Base-by-base conservation (phyloP, 2,888 invertebrate genomes). In the Cartodere bifasciata region DNA sequence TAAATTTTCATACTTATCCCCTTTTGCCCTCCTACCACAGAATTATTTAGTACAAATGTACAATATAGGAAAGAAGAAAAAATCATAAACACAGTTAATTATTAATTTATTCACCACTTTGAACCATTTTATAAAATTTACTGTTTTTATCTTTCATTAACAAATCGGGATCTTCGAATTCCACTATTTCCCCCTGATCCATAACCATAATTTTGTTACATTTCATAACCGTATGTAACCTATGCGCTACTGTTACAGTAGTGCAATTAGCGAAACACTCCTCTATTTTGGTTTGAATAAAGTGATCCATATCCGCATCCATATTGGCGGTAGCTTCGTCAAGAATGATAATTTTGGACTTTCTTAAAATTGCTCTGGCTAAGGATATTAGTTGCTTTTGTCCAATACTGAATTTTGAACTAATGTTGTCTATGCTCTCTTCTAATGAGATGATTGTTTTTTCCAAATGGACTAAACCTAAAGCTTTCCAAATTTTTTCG, bases 121-220 rank as follows among this genome's bases (percentile, higher is more conserved):
- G 67, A 2, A 82, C 75, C 46, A 84, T 59, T 4, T 67, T 56
- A 40, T 71, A 71, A 48, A 84, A 72, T 29, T 69, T 64, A 2
- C 79, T 74, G 2, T 60, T 62, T 41, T 63, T 56, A 45, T 70
- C 65, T 15, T 69, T 62, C 27, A 83, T 50, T 28, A 84, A 53
- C 41, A 68, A 63, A 48, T 70, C 71, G 0, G 92, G 87, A 45
- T 77, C 74, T 4, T 79, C 86, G 22, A 78, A 72, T 55, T 92
- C 90, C 2, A 72, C 70, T 51, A 78, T 67, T 26, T 38, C 72
- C 0, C 88, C 88, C 12, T 75, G 75, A 49, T 85, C 80, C 68
- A 88, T 72, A 9, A 86, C 84, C 44, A 86, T 55, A 34, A 87
- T 75, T 58, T 73, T 72, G 61, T 86, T 81, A 1, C 79, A 82